Evolutionary conservation across 1,140 invertebrate genomes (phyloP), one percentile per base, ranked within the genome.

Genomic region (Drosophila rufa): DNA sequence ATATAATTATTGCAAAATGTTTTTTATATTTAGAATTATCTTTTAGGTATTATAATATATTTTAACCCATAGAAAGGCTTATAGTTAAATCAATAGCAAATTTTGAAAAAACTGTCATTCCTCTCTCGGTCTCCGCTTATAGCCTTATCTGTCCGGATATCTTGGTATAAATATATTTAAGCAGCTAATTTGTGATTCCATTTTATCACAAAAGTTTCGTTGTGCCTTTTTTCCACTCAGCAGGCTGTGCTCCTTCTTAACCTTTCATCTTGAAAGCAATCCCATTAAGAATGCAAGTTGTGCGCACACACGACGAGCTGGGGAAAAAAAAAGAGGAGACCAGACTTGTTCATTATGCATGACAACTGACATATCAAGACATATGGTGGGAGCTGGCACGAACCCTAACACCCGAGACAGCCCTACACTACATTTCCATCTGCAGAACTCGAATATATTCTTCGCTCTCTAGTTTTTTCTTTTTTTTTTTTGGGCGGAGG

Each of bases 331-430:
- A 25, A 33, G 22, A 42, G 42, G 27, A 33, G 40, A 27, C 48
- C 43, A 46, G 48, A 58, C 61, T 58, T 42, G 56, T 87, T 61
- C 75, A 83, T 87, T 89, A 87, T 87, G 80, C 71, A 87, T 80
- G 71, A 80, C 76, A 87, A 83, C 80, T 83, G 83, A 69, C 83
- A 89, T 83, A 87, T 89, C 79, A 87, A 80, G 83, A 89, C 84
- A 80, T 80, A 87, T 73, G 70, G 64, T 45, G 30, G 56, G 40
- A 65, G 45, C 46, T 82, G 53, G 27, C 51, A 76, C 51, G 45
- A 79, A 60, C 64, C 60, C 62, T 36, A 50, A 73, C 59, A 77
- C 74, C 62, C 64, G 17, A 22, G 51, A 53, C 33, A 12, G 33
- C 22, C 33, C 42, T 53, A 40, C 47, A 15, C 30, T 30, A 9